Conservation (phyloP, 2,113 vertebrate species). For the Hyperoodon ampullatus region DNA sequence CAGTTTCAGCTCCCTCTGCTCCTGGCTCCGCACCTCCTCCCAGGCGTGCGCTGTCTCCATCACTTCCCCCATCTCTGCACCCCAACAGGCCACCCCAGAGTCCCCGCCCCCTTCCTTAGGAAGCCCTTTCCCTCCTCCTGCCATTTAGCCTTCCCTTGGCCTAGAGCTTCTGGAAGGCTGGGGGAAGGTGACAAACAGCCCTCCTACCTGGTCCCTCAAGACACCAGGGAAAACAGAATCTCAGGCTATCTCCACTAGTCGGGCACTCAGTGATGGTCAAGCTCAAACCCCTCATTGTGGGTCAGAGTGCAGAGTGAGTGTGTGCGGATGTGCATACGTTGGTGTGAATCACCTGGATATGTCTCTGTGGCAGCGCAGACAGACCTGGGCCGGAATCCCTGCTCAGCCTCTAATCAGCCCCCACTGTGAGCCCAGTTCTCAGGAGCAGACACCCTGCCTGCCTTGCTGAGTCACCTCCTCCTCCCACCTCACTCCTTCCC, state of each 20-base stretch:
- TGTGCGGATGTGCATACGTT: background rate
- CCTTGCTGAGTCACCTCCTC: background rate
- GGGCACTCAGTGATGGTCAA: background rate
- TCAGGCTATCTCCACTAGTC: background rate
- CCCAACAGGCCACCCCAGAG: background rate
- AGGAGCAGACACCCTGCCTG: background rate
- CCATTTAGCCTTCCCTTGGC: background rate
- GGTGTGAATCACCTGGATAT: background rate
- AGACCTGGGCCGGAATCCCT: background rate
- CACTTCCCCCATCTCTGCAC: background rate
- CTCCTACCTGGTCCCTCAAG: background rate
- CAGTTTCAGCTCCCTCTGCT: background rate
- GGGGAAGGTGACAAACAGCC: background rate
- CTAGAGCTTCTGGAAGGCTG: background rate
- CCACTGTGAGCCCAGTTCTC: background rate
- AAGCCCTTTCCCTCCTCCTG: background rate
- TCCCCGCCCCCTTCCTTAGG: background rate
- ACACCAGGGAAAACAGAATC: background rate
- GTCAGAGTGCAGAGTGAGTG: background rate
- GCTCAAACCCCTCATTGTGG: background rate
- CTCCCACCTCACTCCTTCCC: background rate
- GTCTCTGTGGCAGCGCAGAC: background rate
- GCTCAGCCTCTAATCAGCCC: background rate
- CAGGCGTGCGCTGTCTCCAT: background rate
- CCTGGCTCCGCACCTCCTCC: background rate